phyloP scores from a whole-genome alignment of 2,113 vertebrate genomes.

The Octodon degus region DNA sequence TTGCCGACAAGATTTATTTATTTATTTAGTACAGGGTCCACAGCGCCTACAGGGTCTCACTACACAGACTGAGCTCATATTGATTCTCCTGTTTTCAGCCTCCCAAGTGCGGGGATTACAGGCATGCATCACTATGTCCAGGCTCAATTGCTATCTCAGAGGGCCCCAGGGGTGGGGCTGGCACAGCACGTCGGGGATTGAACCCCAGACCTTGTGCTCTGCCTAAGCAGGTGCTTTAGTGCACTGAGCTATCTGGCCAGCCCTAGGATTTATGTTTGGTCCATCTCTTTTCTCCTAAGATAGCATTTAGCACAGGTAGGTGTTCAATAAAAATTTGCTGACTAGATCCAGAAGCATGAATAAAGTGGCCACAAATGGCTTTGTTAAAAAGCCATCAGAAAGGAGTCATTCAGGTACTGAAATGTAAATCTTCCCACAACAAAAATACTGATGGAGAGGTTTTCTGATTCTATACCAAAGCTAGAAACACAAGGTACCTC shows the following conservation, averaged over 20 bases:
- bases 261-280: not conserved
- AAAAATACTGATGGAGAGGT: not conserved
- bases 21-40: too few species aligned
- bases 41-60: too few species aligned
- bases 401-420: not conserved
- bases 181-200: too few species aligned
- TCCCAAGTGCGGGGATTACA: too few species aligned
- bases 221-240: too few species aligned
- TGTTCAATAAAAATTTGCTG: not conserved
- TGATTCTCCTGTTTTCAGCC: too few species aligned
- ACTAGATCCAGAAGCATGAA: not conserved
- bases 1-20: not conserved
- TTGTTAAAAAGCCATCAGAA: not conserved
- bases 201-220: too few species aligned
- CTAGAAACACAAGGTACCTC: not conserved
- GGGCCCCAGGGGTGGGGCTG: too few species aligned
- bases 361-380: not conserved
- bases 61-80: too few species aligned
- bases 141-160: too few species aligned
- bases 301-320: not conserved
- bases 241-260: too few species aligned
- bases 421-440: not conserved
- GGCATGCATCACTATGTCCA: too few species aligned
- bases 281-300: not conserved
- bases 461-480: not conserved